A percentile compares a stretch with the other conserved stretches of the same genome.
phyloP scores from a whole-genome alignment of 53 echinoderm and acorn worm species.

The Astropecten irregularis region DNA sequence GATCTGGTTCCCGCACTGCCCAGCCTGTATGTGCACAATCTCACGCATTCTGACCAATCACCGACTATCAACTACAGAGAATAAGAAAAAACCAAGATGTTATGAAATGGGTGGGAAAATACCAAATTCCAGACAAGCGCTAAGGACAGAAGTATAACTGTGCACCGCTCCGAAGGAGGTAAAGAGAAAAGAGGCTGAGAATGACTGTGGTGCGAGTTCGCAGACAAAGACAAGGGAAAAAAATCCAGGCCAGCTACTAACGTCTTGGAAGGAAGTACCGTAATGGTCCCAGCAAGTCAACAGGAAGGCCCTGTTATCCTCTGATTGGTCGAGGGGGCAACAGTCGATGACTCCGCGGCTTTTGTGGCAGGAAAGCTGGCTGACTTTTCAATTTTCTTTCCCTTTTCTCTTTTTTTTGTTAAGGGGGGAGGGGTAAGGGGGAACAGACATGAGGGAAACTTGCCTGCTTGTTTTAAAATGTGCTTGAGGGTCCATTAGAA shows the following conservation, averaged over 20 bases:
- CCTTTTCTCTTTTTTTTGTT: not conserved
- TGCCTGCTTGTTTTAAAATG: too few relatives aligned
- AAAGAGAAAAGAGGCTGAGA: not conserved
- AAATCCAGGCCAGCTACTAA: not conserved
- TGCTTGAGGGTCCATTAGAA: too few relatives aligned
- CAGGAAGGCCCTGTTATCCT: slow-evolving; percentile 32
- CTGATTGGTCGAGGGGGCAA: slow-evolving; percentile 40
- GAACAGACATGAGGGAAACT: too few relatives aligned
- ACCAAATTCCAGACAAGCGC: not conserved
- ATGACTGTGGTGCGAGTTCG: not conserved
- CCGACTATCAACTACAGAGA: slow-evolving; percentile 5
- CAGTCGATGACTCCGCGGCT: slow-evolving; percentile 18
- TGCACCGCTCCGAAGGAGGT: not conserved
- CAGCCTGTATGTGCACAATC: slow-evolving; percentile 93
- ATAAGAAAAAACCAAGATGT: not conserved
- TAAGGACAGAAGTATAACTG: not conserved
- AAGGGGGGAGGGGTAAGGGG: too few relatives aligned
- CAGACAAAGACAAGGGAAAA: not conserved
- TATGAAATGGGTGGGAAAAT: not conserved
- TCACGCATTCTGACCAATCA: slow-evolving; percentile 74
- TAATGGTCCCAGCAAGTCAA: slow-evolving; percentile 18
- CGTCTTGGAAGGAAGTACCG: slow-evolving; percentile 15
- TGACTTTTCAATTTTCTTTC: not conserved
- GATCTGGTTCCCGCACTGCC: slow-evolving; percentile 94
- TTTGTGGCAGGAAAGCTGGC: slow-evolving; percentile 10